Conservation (phyloP, 2,888 invertebrate genomes). For the Sussaba pulchella region DNA sequence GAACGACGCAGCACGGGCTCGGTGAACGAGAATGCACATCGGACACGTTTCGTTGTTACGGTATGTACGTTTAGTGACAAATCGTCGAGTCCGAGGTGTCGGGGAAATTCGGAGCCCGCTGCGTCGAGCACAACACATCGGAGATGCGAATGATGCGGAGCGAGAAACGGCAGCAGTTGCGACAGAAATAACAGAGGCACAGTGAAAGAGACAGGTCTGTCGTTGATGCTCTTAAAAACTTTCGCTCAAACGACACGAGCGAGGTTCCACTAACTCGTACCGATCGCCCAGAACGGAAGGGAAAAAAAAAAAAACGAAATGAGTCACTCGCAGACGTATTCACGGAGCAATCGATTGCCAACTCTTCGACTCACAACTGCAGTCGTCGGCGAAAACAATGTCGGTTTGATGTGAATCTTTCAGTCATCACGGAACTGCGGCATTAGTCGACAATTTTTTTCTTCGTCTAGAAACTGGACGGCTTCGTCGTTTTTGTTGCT, state of each 20-base stretch:
- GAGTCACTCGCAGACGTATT: background rate
- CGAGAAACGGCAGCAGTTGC: slow-evolving; percentile 20
- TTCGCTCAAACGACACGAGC: slow-evolving; percentile 39
- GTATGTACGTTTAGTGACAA: slow-evolving; percentile 8
- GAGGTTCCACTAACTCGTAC: slow-evolving; percentile 3
- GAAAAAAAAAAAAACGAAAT: background rate
- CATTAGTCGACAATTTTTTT: too few species aligned
- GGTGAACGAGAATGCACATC: slow-evolving; percentile 51
- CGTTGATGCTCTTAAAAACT: slow-evolving; percentile 40
- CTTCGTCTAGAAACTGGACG: too few species aligned
- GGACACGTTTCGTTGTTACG: slow-evolving; percentile 49
- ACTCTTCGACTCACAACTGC: background rate
- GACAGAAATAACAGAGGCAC: slow-evolving; percentile 27
- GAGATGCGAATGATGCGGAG: slow-evolving; percentile 51
- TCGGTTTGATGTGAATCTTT: too few species aligned
- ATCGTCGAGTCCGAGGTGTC: slow-evolving; percentile 26
- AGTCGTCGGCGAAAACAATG: too few species aligned
- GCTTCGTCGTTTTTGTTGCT: too few species aligned
- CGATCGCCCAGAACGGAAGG: background rate
- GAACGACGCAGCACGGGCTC: slow-evolving; percentile 46
- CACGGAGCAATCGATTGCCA: background rate
- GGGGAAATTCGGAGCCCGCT: slow-evolving; percentile 45
- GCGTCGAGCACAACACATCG: slow-evolving; percentile 46
- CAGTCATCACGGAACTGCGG: too few species aligned
- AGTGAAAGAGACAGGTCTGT: slow-evolving; percentile 28